These are phyloP conservation scores for Bolinopsis microptera DNA, from an alignment of 37 sponge, comb jelly and placozoan genomes.

Conservation along the genomic window DNA sequence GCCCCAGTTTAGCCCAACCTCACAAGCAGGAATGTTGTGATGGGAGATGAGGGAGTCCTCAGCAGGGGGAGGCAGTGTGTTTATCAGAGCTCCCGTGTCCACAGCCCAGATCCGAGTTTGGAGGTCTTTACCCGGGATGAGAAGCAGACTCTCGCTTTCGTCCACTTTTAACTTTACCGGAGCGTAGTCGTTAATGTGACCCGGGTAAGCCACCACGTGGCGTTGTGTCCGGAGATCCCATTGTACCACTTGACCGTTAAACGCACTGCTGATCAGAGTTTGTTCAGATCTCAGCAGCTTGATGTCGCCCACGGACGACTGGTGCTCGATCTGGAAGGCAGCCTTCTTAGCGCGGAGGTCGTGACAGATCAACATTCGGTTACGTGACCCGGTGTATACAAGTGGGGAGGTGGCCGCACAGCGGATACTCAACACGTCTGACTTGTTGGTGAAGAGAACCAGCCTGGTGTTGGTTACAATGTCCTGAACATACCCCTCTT, in stretches of 20 bases:
- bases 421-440: constrained; percentile 4
- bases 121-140: constrained; percentile 32
- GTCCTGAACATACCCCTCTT: constrained; percentile 19
- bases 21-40: constrained; percentile 49
- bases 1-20: constrained; percentile 28
- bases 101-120: constrained; percentile 49
- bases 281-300: background rate
- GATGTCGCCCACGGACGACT: constrained; percentile 14
- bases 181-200: constrained; percentile 29
- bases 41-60: constrained; percentile 11
- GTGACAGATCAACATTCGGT: background rate
- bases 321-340: constrained; percentile 18
- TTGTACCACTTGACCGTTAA: constrained; percentile 45
- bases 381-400: constrained; percentile 23
- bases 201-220: constrained; percentile 9
- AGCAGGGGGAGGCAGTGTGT: background rate
- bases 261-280: constrained; percentile 2
- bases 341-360: background rate
- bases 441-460: background rate
- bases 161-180: background rate
- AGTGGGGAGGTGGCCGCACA: background rate
- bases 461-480: constrained; percentile 8
- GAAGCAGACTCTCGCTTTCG: constrained; percentile 25
- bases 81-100: background rate
- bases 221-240: background rate